Conservation (phyloP, 2,888 invertebrate species). For the Meiosimyza decipiens region DNA sequence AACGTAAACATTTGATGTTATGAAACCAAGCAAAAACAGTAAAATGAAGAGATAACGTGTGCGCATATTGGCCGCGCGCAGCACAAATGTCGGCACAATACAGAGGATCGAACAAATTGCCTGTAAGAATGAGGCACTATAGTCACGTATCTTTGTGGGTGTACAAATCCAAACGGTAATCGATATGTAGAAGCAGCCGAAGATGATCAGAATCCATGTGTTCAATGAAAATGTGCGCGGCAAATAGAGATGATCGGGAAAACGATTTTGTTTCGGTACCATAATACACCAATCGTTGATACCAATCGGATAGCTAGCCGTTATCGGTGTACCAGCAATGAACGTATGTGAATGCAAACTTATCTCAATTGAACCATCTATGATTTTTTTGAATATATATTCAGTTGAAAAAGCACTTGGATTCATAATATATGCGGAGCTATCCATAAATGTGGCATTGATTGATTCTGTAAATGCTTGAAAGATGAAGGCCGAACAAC, state of each 20-base stretch:
- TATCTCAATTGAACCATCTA: slow-evolving; percentile 52
- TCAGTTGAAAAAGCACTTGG: background rate
- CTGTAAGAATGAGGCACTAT: slow-evolving; percentile 53
- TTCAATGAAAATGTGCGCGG: slow-evolving; percentile 45
- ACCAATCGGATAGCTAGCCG: slow-evolving; percentile 57
- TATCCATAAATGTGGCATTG: slow-evolving; percentile 52
- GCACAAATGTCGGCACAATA: slow-evolving; percentile 46
- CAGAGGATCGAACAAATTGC: slow-evolving; percentile 51
- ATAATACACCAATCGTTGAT: slow-evolving; percentile 60
- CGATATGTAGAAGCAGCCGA: slow-evolving; percentile 48
- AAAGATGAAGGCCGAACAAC: slow-evolving; percentile 51
- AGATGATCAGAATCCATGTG: slow-evolving; percentile 51
- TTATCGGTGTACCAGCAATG: slow-evolving; percentile 35
- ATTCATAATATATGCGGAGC: background rate
- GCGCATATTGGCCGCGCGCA: slow-evolving; percentile 45
- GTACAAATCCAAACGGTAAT: slow-evolving; percentile 54
- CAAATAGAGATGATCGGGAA: slow-evolving; percentile 51
- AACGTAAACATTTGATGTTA: slow-evolving; percentile 55
- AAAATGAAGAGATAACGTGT: slow-evolving; percentile 50
- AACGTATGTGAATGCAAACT: slow-evolving; percentile 55
- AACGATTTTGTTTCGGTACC: slow-evolving; percentile 54
- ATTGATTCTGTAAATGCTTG: slow-evolving; percentile 49
- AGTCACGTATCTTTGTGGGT: slow-evolving; percentile 47
- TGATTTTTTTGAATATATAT: slow-evolving; percentile 15
- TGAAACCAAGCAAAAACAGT: slow-evolving; percentile 54